These are phyloP conservation scores for Trachelus iudaicus DNA, from an alignment of 2,888 invertebrate species.

Conservation along the genomic window DNA sequence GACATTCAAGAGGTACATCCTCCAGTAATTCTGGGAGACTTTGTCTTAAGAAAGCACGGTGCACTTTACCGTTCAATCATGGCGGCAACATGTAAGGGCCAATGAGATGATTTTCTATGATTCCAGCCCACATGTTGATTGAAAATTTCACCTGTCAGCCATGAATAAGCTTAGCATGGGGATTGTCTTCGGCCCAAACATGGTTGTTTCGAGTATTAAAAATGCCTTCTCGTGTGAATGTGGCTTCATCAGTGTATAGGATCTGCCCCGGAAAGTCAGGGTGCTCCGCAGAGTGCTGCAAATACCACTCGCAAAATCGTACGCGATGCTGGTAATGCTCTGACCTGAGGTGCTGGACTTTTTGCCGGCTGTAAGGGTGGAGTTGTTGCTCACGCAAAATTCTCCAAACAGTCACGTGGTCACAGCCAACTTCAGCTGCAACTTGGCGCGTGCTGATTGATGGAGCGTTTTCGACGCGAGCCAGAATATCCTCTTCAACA, in stretches of 20 bases:
- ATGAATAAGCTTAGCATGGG: constrained; percentile 20
- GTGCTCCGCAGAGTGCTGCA: background rate
- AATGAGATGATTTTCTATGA: constrained; percentile 31
- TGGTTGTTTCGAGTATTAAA: constrained; percentile 31
- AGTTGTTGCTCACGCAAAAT: background rate
- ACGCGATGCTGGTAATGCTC: background rate
- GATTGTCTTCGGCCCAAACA: constrained; percentile 33
- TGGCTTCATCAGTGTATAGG: background rate
- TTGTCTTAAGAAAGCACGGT: constrained; percentile 28
- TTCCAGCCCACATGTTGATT: constrained; percentile 33
- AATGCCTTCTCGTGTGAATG: background rate
- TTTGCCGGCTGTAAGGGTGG: background rate
- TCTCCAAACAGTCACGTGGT: background rate
- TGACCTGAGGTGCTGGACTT: background rate
- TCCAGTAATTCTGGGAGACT: constrained; percentile 19
- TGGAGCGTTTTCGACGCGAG: too few relatives aligned
- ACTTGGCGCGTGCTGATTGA: background rate
- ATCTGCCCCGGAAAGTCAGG: background rate
- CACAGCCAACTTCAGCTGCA: background rate
- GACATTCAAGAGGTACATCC: constrained; percentile 10
- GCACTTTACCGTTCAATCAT: constrained; percentile 24
- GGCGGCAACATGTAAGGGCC: constrained; percentile 27
- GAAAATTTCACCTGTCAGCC: constrained; percentile 31
- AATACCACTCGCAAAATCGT: background rate
- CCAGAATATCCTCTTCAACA: too few relatives aligned